Conservation (phyloP, 2,113 vertebrate genomes). For the Crotalus tigris region DNA sequence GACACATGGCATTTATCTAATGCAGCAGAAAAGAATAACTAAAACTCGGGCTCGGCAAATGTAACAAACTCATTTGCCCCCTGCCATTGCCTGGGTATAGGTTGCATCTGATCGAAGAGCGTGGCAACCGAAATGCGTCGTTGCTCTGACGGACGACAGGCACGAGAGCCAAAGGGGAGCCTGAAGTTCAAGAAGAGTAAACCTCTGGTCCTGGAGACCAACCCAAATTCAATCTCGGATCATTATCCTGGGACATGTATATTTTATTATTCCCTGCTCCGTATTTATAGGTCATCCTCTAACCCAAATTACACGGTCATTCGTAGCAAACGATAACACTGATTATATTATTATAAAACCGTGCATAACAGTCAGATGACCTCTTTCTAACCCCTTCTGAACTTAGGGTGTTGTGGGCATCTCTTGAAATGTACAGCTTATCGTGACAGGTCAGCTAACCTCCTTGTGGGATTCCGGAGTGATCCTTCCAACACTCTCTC, state of each 20-base stretch:
- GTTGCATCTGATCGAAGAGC: neutral
- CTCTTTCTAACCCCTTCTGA: neutral
- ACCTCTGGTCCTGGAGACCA: neutral
- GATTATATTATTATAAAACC: neutral
- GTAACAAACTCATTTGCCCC: neutral
- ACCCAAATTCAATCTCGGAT: neutral
- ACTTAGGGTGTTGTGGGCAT: neutral
- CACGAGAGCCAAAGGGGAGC: neutral
- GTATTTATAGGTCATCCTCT: neutral
- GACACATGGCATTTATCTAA: neutral
- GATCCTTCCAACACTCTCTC: slow-evolving; percentile 36
- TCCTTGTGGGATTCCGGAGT: slow-evolving; percentile 8
- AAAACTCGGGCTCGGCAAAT: neutral
- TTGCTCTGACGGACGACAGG: neutral
- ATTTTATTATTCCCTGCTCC: neutral
- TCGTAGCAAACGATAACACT: neutral
- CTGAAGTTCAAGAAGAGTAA: neutral
- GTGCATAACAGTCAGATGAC: accelerated
- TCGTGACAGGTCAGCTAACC: slow-evolving; percentile 1
- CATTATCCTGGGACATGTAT: neutral
- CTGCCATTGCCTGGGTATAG: neutral
- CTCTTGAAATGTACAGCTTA: neutral
- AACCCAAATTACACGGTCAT: neutral
- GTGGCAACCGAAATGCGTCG: neutral
- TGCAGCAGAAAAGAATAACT: slow-evolving; percentile 29